Evolutionary conservation across 2,113 vertebrate genomes (phyloP).

Genomic region (Megaleporinus macrocephalus): DNA sequence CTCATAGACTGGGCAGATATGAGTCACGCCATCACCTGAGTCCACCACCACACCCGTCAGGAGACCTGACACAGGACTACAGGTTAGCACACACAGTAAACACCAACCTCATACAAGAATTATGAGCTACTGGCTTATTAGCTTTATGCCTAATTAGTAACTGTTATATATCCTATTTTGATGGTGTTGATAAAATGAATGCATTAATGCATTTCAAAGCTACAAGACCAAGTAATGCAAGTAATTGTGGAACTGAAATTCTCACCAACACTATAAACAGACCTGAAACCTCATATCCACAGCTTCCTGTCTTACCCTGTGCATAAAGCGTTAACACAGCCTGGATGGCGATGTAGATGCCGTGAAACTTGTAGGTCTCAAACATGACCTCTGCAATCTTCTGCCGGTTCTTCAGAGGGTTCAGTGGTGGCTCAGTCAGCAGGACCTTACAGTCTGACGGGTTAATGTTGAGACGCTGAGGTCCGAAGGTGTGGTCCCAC

Average conservation of each 20-base stretch:
- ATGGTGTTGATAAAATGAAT: neutral
- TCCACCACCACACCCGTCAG: slow-evolving; percentile 96
- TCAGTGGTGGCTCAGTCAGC: slow-evolving; percentile 97
- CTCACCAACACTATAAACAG: neutral
- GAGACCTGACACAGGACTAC: slow-evolving; percentile 77
- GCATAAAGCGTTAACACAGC: slow-evolving; percentile 97
- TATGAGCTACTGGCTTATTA: neutral
- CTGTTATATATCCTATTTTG: neutral
- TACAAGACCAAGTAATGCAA: too few species aligned
- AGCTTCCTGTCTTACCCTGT: slow-evolving; percentile 81
- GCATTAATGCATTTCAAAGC: neutral
- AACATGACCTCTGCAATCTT: slow-evolving; percentile 99
- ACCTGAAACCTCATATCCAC: neutral
- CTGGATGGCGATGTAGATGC: slow-evolving; percentile 96
- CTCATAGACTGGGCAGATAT: slow-evolving; percentile 98
- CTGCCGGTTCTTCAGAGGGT: slow-evolving; percentile 95
- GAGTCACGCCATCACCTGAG: slow-evolving; percentile 97
- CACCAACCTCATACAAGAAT: neutral
- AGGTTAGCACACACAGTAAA: neutral
- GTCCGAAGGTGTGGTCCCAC: slow-evolving; percentile 96
- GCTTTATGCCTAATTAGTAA: too few species aligned
- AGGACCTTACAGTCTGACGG: slow-evolving; percentile 94
- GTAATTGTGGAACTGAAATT: neutral
- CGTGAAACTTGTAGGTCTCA: slow-evolving; percentile 95
- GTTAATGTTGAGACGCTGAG: slow-evolving; percentile 89